A percentile compares a stretch with the other conserved stretches of the same genome.
These are phyloP conservation scores for Netelia virgata DNA, from an alignment of 2,888 invertebrate genomes.

Conservation along the genomic window DNA sequence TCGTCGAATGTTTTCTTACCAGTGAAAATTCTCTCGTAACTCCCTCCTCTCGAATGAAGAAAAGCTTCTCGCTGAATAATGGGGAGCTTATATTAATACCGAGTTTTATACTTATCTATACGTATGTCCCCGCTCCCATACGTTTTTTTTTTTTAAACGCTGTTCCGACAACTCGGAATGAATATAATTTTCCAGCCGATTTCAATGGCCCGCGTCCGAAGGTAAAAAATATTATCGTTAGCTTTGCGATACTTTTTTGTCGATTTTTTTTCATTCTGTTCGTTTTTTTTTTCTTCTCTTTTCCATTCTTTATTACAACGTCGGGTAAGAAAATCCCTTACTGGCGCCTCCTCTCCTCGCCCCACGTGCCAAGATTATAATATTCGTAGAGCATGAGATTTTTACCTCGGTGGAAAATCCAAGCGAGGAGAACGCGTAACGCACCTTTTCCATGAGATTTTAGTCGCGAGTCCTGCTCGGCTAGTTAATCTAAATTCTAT, in stretches of 20 bases:
- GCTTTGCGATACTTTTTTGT: not conserved
- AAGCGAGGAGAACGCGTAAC: slow-evolving; percentile 3
- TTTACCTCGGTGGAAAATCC: not conserved
- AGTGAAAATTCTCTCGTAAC: slow-evolving; percentile 30
- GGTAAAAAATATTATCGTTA: slow-evolving; percentile 16
- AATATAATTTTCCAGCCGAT: slow-evolving; percentile 16
- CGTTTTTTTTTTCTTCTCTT: not conserved
- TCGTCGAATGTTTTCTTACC: slow-evolving; percentile 48
- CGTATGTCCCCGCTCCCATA: not conserved
- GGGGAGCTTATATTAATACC: slow-evolving; percentile 36
- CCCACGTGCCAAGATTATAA: slow-evolving; percentile 21
- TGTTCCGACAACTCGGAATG: not conserved
- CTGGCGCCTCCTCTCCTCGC: not conserved
- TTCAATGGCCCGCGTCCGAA: not conserved
- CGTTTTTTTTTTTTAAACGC: not conserved
- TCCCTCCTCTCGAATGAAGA: not conserved
- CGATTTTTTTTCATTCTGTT: not conserved
- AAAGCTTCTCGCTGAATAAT: slow-evolving; percentile 29
- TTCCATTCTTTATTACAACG: not conserved
- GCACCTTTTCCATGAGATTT: slow-evolving; percentile 34
- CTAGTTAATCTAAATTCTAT: slow-evolving; percentile 65
- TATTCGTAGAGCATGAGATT: slow-evolving; percentile 48
- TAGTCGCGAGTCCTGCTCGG: slow-evolving; percentile 13
- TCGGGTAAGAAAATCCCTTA: not conserved
- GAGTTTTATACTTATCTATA: not conserved